Conservation (phyloP, 2,797 vertebrate species). For the Lepilemur ruficaudatus region DNA sequence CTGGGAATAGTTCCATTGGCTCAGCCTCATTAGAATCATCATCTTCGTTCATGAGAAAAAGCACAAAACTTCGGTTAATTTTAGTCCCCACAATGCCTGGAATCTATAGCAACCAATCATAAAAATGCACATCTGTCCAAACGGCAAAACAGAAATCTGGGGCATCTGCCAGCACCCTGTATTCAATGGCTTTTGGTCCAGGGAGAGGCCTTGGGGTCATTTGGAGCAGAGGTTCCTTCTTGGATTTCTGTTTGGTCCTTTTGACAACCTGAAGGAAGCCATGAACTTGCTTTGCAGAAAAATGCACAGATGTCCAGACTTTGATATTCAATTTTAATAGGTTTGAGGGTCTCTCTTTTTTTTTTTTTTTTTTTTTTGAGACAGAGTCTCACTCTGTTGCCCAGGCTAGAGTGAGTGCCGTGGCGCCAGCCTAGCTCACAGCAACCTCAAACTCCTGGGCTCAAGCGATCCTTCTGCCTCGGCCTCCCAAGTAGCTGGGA, state of each 20-base stretch:
- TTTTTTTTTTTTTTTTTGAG: too few species aligned
- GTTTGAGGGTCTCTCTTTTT: not conserved
- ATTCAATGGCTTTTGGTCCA: not conserved
- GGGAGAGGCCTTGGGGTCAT: not conserved
- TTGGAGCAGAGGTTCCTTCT: not conserved
- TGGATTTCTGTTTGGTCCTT: not conserved
- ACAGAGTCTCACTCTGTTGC: too few species aligned
- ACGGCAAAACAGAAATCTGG: not conserved
- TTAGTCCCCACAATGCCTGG: not conserved
- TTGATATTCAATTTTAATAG: not conserved
- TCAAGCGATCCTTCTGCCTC: too few species aligned
- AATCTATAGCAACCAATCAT: constrained; percentile 32
- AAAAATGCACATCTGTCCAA: not conserved
- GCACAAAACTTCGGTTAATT: not conserved
- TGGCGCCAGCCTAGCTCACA: too few species aligned
- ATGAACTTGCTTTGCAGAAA: not conserved
- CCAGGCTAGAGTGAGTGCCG: too few species aligned
- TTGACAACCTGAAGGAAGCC: not conserved
- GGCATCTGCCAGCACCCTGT: not conserved
- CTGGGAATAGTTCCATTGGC: not conserved
- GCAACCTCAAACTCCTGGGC: too few species aligned
- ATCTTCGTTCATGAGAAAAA: constrained; percentile 2
- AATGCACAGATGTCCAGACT: not conserved
- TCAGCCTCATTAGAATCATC: not conserved
- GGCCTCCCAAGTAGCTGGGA: too few species aligned